Conservation (phyloP, 2,113 vertebrate species). For the Myotis yumanensis region DNA sequence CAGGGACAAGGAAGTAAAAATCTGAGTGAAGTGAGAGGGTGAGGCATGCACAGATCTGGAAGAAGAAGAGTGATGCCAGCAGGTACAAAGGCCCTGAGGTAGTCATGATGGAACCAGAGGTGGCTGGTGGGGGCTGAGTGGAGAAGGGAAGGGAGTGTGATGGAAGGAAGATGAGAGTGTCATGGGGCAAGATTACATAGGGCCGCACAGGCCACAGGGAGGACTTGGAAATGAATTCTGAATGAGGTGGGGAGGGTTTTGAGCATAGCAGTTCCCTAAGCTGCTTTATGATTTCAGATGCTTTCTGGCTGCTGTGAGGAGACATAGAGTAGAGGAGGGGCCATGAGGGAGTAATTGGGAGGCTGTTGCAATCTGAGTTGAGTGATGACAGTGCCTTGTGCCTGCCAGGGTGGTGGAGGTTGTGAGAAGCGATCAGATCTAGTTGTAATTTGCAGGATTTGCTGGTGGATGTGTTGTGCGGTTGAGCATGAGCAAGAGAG, state of each 20-base stretch:
- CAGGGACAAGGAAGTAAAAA: not conserved
- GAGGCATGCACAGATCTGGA: not conserved
- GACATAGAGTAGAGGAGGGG: rapidly evolving
- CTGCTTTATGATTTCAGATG: not conserved
- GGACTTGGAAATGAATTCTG: not conserved
- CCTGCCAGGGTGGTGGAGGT: not conserved
- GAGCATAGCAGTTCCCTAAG: not conserved
- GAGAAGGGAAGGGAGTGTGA: not conserved
- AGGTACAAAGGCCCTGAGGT: not conserved
- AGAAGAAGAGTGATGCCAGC: rapidly evolving
- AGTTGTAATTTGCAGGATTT: not conserved
- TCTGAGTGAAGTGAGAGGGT: not conserved
- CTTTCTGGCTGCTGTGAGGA: not conserved
- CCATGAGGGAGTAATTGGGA: rapidly evolving
- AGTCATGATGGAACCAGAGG: not conserved
- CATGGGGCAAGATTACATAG: rapidly evolving
- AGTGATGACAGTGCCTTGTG: rapidly evolving
- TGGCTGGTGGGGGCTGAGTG: not conserved
- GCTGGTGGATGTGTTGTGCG: not conserved
- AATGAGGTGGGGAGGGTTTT: not conserved
- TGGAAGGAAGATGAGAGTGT: not conserved
- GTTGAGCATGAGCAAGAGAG: not conserved
- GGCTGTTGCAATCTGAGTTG: not conserved
- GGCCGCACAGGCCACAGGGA: rapidly evolving
- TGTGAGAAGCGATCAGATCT: not conserved